A percentile compares a stretch with the other conserved stretches of the same genome.
These are phyloP conservation scores for Proales similis DNA, from an alignment of 1,140 invertebrate genomes.

Conservation along the genomic window DNA sequence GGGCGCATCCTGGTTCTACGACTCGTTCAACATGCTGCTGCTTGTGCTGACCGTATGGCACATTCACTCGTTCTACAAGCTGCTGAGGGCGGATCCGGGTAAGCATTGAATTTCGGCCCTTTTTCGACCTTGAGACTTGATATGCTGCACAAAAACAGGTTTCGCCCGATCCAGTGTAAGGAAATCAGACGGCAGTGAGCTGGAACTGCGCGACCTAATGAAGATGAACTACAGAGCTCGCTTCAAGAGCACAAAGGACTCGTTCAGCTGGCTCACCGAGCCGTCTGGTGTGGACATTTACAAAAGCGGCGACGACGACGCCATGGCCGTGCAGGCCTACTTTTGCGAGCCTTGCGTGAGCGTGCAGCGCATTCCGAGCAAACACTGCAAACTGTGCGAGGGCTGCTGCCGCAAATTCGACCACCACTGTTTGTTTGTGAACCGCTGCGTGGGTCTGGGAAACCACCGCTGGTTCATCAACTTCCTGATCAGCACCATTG, in stretches of 20 bases:
- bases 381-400: slow-evolving; percentile 48
- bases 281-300: background rate
- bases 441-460: slow-evolving; percentile 44
- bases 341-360: slow-evolving; percentile 28
- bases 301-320: too few species aligned
- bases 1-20: background rate
- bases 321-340: background rate
- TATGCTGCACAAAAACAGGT: background rate
- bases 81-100: slow-evolving; percentile 12
- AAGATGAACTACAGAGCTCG: slow-evolving; percentile 7
- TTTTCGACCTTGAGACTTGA: background rate
- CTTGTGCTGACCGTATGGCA: background rate
- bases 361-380: slow-evolving; percentile 32
- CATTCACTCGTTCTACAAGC: background rate
- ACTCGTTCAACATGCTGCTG: background rate
- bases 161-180: slow-evolving; percentile 9
- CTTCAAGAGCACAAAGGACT: slow-evolving; percentile 17
- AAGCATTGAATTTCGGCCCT: slow-evolving; percentile 1
- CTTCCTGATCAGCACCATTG: slow-evolving; percentile 40
- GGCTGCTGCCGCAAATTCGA: slow-evolving; percentile 44
- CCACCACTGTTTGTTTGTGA: slow-evolving; percentile 49
- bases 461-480: slow-evolving; percentile 45
- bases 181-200: slow-evolving; percentile 11
- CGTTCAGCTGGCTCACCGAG: slow-evolving; percentile 24
- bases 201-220: slow-evolving; percentile 16